These are phyloP conservation scores for Daphoenositta chrysoptera DNA, from an alignment of 2,113 vertebrate genomes.

Conservation along the genomic window DNA sequence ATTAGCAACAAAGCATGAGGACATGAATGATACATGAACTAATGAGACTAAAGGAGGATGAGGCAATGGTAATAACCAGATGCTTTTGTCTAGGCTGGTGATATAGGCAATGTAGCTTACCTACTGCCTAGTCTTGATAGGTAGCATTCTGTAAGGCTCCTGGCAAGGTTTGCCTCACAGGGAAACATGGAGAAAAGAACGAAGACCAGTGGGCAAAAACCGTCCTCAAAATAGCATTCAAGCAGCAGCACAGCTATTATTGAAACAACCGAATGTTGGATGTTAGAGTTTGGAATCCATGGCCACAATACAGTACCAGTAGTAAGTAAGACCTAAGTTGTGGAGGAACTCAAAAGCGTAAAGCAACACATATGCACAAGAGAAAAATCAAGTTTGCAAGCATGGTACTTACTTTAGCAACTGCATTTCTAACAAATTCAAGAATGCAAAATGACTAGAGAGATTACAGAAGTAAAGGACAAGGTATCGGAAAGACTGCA, in stretches of 20 bases:
- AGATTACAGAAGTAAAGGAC: not conserved
- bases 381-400: not conserved
- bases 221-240: not conserved
- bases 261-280: not conserved
- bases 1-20: not conserved
- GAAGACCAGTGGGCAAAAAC: not conserved
- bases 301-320: not conserved
- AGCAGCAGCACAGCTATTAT: not conserved
- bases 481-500: not conserved
- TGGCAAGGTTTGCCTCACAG: not conserved
- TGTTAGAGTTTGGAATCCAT: not conserved
- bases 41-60: not conserved
- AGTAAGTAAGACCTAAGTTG: not conserved
- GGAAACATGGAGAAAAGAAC: not conserved
- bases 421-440: not conserved
- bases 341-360: not conserved
- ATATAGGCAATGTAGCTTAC: not conserved
- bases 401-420: not conserved
- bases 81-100: not conserved
- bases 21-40: not conserved
- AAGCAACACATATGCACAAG: not conserved
- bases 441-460: not conserved
- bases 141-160: conserved; percentile 11
- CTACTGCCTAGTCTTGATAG: not conserved
- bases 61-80: not conserved